Base-by-base conservation (phyloP, 2,797 vertebrate genomes). In the Crocidura indochinensis region DNA sequence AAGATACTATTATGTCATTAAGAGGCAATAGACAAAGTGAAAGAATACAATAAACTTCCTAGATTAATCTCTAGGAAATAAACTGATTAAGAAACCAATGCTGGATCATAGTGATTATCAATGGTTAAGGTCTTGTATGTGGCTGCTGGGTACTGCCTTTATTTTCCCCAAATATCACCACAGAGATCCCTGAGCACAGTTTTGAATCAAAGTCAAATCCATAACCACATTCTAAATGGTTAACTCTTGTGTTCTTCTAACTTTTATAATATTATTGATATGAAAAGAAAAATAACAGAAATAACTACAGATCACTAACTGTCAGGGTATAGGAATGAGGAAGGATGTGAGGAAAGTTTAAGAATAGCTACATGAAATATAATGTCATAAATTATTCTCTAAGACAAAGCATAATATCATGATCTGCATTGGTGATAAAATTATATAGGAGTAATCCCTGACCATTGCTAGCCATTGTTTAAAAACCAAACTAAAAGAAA, bases 11-110 rank as follows among this genome's bases (percentile, higher is more conserved):
- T 81, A 8, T 38, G 27, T 64, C 26, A 44, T 46, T 24, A 84
- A 60, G 73, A 68, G 1, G 6, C 6, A 60, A 60, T 20, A 22
- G 17, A 60, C 19, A 60, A 60, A 74, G 56, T 74, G 14, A 80
- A 62, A 1, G 15, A 64, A 14, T 62, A 11, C 56, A 60, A 60
- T 65, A 15, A 85, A 27, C 2, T 62, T 46, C 29, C 20, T 53
- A 26, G 15, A 64, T 65, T 12, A 78, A 81, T 85, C 26, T 82
- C 20, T 4, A 46, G 73, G 15, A 92, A 91, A 56, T 69, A 75
- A 80, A 12, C n/a, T 31, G 31, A 2, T 56, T 9, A 77, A 83
- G 67, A 49, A 53, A 64, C 3, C 6, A 19, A 22, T 60, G 4
- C 56, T 5, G 56, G 19, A 7, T 6, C 22, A 20, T 4, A 60